Evolutionary conservation across 1,140 invertebrate species (phyloP).

Genomic region (Drosophila nigromelanica): DNA sequence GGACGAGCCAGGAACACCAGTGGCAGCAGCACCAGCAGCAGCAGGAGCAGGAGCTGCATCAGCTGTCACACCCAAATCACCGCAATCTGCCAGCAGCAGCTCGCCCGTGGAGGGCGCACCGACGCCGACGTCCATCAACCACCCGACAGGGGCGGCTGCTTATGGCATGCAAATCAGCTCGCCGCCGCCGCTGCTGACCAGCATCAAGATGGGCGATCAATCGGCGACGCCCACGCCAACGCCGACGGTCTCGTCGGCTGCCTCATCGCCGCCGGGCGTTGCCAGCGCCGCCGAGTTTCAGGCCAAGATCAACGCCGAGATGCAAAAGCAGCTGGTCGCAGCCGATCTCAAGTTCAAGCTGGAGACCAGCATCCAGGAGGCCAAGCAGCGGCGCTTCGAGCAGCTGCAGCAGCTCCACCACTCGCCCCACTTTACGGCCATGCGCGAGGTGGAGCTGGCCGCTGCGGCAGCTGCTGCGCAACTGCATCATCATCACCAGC

Average conservation of each 20-base stretch:
- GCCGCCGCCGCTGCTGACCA: conserved; percentile 71
- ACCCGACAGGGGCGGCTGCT: conserved; percentile 20
- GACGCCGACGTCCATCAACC: conserved; percentile 10
- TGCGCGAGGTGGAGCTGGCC: conserved; percentile 70
- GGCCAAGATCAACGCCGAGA: conserved; percentile 82
- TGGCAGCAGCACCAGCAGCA: conserved; percentile 16
- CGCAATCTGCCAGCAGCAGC: conserved; percentile 57
- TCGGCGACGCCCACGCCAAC: conserved; percentile 51
- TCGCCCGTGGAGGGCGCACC: conserved; percentile 41
- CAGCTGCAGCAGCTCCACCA: conserved; percentile 83
- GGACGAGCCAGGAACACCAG: conserved; percentile 48
- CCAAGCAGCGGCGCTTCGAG: conserved; percentile 76
- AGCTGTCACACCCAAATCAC: conserved; percentile 54
- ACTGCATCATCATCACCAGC: conserved; percentile 76
- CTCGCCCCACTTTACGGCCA: conserved; percentile 75
- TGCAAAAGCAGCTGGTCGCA: conserved; percentile 81
- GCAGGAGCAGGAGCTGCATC: not conserved
- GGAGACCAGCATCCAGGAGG: conserved; percentile 72
- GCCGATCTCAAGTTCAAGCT: conserved; percentile 80
- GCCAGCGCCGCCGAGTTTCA: conserved; percentile 67
- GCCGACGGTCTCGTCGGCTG: conserved; percentile 59
- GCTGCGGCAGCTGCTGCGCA: conserved; percentile 71
- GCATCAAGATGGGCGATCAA: conserved; percentile 63
- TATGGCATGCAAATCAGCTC: conserved; percentile 72
- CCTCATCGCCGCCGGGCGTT: conserved; percentile 62